Conservation (phyloP, 2,113 vertebrate species). For the Sorex fumeus region DNA sequence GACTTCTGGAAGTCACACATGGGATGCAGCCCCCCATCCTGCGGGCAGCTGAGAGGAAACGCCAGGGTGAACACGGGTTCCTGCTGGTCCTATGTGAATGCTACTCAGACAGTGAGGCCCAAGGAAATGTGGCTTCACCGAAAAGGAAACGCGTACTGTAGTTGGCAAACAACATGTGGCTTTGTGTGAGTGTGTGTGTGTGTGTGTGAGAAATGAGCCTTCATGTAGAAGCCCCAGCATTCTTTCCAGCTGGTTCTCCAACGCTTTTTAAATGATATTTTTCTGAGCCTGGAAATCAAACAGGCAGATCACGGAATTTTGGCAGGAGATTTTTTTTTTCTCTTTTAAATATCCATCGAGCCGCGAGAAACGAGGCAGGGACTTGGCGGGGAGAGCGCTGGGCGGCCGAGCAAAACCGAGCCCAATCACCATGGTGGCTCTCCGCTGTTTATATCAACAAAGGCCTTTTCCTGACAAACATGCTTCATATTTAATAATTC, state of each 20-base stretch:
- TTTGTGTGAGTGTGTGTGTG: conserved; percentile 54
- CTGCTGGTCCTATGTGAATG: not conserved
- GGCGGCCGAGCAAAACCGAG: conserved; percentile 58
- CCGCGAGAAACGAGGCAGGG: conserved; percentile 70
- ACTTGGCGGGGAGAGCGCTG: conserved; percentile 67
- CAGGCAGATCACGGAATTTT: conserved; percentile 82
- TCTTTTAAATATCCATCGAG: conserved; percentile 74
- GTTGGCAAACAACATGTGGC: conserved; percentile 61
- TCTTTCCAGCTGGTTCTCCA: conserved; percentile 36
- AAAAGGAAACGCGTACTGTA: conserved; percentile 76
- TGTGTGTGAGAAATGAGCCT: conserved; percentile 63
- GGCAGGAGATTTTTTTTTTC: conserved; percentile 59
- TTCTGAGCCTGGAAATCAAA: conserved; percentile 77
- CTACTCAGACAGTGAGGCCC: conserved; percentile 36
- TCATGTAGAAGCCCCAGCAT: conserved; percentile 74
- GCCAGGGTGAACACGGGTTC: not conserved
- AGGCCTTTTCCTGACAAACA: conserved; percentile 80
- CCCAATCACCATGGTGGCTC: conserved; percentile 72
- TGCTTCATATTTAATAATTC: conserved; percentile 81
- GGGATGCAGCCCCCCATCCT: not conserved
- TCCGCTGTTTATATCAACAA: conserved; percentile 80
- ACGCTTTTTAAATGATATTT: conserved; percentile 74
- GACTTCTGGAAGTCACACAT: not conserved
- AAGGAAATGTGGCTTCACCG: conserved; percentile 64
- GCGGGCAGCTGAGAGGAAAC: conserved; percentile 8